phyloP scores from a whole-genome alignment of 1,140 invertebrate species.

The Zaprionus ornatus region DNA sequence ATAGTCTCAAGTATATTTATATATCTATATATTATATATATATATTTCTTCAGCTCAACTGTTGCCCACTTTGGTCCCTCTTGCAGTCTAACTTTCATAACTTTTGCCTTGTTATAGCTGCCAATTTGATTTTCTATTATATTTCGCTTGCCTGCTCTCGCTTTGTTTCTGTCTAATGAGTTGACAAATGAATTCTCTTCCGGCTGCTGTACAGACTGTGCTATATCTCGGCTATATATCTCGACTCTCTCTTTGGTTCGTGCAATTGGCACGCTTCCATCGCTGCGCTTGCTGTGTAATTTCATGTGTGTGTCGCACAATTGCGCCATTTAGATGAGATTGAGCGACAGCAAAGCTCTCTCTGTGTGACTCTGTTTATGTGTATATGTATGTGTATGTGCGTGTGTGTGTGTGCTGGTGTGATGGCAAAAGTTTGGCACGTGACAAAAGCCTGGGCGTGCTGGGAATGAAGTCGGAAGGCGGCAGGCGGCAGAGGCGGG shows the following conservation, averaged over 20 bases:
- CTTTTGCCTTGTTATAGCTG: not conserved
- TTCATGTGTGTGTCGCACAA: constrained; percentile 71
- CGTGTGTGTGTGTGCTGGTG: constrained; percentile 7
- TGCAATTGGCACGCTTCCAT: constrained; percentile 32
- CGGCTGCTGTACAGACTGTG: not conserved
- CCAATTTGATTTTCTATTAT: not conserved
- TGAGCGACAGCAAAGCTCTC: constrained; percentile 16
- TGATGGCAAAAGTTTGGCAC: constrained; percentile 68
- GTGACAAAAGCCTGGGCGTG: constrained; percentile 65
- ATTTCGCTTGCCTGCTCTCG: not conserved
- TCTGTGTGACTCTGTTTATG: not conserved
- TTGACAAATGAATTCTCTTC: constrained; percentile 26
- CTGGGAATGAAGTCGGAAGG: not conserved
- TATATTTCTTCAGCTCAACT: too few relatives aligned
- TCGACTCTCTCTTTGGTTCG: not conserved
- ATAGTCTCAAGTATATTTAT: not conserved
- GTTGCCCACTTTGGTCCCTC: not conserved
- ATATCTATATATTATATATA: not conserved
- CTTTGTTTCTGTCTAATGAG: constrained; percentile 27
- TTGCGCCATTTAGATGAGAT: constrained; percentile 78
- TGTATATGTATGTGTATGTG: not conserved
- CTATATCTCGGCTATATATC: not conserved
- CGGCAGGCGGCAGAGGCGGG: constrained; percentile 18
- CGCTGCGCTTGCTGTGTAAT: constrained; percentile 54
- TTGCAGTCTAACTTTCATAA: not conserved